phyloP scores from a whole-genome alignment of 2,797 vertebrate species.

The Schizopygopsis malacanthus region DNA sequence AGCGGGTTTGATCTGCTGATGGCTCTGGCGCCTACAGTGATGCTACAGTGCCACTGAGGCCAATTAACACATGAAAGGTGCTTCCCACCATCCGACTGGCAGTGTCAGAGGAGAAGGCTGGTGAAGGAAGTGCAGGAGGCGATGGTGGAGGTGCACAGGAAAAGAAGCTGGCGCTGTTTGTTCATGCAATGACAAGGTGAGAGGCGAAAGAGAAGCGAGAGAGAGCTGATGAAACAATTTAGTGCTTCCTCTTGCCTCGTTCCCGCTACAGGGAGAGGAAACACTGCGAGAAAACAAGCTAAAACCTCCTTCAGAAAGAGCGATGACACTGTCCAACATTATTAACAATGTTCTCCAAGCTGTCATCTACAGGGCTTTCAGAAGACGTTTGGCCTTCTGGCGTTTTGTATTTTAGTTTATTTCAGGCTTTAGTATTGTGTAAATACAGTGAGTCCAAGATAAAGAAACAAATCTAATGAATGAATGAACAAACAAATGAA shows the following conservation, averaged over 20 bases:
- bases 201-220: slow-evolving; percentile 30
- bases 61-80: slow-evolving; percentile 65
- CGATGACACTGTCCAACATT: background rate
- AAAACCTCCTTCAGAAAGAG: slow-evolving; percentile 8
- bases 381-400: background rate
- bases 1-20: slow-evolving; percentile 50
- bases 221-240: slow-evolving; percentile 45
- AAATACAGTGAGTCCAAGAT: too few relatives aligned
- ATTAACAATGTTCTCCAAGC: background rate
- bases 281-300: slow-evolving; percentile 21
- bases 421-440: background rate
- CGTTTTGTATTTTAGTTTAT: background rate
- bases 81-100: slow-evolving; percentile 33
- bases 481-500: background rate
- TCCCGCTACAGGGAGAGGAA: background rate
- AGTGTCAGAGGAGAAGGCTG: background rate
- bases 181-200: slow-evolving; percentile 10
- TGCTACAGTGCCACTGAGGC: slow-evolving; percentile 52
- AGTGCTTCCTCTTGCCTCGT: slow-evolving; percentile 27
- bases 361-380: background rate
- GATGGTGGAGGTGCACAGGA: slow-evolving; percentile 26
- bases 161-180: slow-evolving; percentile 3
- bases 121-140: background rate
- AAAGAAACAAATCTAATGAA: too few relatives aligned
- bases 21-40: slow-evolving; percentile 49